Conservation (phyloP, 2,113 vertebrate species). For the Pagrus major region DNA sequence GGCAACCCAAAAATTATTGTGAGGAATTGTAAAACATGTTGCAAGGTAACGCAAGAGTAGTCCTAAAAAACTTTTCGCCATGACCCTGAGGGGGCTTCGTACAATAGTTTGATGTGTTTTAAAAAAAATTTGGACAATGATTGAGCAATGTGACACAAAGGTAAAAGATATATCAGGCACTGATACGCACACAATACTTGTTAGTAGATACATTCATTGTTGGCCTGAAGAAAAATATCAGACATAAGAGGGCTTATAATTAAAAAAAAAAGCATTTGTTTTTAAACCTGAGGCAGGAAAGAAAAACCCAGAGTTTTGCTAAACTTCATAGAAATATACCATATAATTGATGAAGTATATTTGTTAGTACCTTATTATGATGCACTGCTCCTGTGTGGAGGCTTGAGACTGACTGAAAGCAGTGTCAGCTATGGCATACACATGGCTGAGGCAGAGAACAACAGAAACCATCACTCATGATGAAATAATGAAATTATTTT, state of each 20-base stretch:
- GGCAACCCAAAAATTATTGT: no score
- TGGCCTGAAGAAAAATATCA: not conserved
- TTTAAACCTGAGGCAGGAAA: not conserved
- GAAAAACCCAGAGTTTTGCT: not conserved
- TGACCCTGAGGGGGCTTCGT: no score
- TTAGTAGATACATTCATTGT: not conserved
- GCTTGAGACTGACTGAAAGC: constrained; percentile 86
- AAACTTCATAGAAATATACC: not conserved
- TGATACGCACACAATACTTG: no score
- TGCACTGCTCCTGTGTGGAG: constrained; percentile 85
- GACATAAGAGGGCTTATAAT: not conserved
- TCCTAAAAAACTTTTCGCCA: no score
- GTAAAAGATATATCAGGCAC: no score
- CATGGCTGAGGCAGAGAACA: constrained; percentile 83
- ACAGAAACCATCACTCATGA: not conserved
- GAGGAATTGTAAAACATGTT: no score
- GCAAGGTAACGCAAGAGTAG: no score
- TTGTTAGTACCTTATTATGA: constrained; percentile 88
- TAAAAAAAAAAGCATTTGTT: not conserved
- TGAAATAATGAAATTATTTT: not conserved
- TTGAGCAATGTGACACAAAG: no score
- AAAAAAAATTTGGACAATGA: no score
- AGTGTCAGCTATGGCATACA: constrained; percentile 88
- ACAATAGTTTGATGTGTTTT: no score
- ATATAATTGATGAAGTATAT: not conserved